Conservation (phyloP, 2,888 invertebrate species). For the Tanaodytes sp. region DNA sequence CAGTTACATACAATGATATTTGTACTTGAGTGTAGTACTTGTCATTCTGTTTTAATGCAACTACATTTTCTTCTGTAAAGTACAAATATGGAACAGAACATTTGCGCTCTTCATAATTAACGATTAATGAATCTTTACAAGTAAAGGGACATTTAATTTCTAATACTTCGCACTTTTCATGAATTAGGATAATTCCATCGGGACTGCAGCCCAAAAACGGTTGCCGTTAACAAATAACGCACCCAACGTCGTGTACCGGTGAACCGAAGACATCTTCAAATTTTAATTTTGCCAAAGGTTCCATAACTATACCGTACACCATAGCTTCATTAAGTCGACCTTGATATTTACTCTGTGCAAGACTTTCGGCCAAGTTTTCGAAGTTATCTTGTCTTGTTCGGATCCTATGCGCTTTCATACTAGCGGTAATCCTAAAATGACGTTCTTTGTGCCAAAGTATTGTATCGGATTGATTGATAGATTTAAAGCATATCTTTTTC, state of each 20-base stretch:
- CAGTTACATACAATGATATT: constrained; percentile 13
- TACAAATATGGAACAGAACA: constrained; percentile 4
- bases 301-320: neutral
- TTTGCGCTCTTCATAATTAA: constrained; percentile 4
- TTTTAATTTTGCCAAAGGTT: neutral
- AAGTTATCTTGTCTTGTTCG: constrained; percentile 4
- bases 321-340: constrained; percentile 8
- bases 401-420: constrained; percentile 10
- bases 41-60: constrained; percentile 15
- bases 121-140: constrained; percentile 35
- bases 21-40: constrained; percentile 22
- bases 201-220: constrained; percentile 31
- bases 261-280: constrained; percentile 3
- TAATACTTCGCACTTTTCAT: constrained; percentile 21
- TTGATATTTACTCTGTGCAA: constrained; percentile 3
- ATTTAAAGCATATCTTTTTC: constrained; percentile 19
- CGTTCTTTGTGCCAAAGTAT: constrained; percentile 12
- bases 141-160: constrained; percentile 47
- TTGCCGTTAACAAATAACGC: constrained; percentile 10
- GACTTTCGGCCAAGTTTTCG: neutral
- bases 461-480: constrained; percentile 12
- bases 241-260: constrained; percentile 15
- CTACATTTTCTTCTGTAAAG: neutral
- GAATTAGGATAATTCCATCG: constrained; percentile 30
- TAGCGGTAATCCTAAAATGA: constrained; percentile 10